phyloP scores from a whole-genome alignment of 1,140 invertebrate species.

The Mylabris phalerata region DNA sequence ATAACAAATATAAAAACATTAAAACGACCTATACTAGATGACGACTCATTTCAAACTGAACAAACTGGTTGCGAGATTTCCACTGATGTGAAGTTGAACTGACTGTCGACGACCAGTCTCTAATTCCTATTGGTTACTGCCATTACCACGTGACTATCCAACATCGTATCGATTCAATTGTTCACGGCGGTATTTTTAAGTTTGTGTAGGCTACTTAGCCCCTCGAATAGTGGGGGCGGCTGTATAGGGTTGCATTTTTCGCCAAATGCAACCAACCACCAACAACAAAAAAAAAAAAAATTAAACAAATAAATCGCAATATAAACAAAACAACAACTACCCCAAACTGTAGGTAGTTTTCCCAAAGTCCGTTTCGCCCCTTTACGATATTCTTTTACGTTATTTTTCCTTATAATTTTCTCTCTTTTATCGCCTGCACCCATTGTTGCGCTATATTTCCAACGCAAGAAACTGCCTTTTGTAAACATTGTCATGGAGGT shows the following conservation, averaged over 20 bases:
- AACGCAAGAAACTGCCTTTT: constrained; percentile 17
- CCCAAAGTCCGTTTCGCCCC: too few species aligned
- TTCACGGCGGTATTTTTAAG: constrained; percentile 71
- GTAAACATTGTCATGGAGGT: constrained; percentile 24
- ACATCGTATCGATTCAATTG: constrained; percentile 65
- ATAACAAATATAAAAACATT: not conserved
- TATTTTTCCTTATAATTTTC: not conserved
- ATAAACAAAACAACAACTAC: too few species aligned
- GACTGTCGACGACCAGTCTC: constrained; percentile 2
- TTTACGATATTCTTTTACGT: too few species aligned
- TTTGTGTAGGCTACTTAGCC: constrained; percentile 48
- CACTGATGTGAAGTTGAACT: not conserved
- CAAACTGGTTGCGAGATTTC: constrained; percentile 24
- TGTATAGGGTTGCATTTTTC: constrained; percentile 5
- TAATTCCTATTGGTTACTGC: constrained; percentile 42
- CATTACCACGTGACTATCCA: constrained; percentile 52
- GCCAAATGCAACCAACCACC: not conserved
- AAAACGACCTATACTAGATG: constrained; percentile 21
- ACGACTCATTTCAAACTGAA: constrained; percentile 33
- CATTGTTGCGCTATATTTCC: not conserved
- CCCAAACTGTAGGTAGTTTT: too few species aligned
- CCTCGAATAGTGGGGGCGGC: constrained; percentile 20
- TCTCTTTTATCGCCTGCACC: too few species aligned
- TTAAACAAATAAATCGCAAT: not conserved
- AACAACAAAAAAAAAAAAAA: not conserved